Conservation (phyloP, 1,140 invertebrate species). For the Venturia canescens region DNA sequence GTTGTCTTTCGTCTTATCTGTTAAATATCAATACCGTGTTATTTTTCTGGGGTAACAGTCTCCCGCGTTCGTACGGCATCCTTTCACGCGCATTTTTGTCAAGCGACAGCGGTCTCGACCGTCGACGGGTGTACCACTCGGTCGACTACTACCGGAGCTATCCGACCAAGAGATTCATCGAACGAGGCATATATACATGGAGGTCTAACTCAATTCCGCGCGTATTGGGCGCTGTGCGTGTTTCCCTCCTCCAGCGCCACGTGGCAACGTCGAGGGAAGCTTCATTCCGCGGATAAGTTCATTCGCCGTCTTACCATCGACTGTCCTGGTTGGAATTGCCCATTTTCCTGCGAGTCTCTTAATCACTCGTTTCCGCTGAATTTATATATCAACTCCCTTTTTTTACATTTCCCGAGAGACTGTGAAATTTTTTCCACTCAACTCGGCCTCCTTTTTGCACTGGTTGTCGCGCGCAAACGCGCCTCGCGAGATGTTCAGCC, state of each 20-base stretch:
- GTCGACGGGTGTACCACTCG: conserved; percentile 51
- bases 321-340: not conserved
- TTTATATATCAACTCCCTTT: not conserved
- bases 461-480: conserved; percentile 5
- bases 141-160: conserved; percentile 61
- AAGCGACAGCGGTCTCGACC: conserved; percentile 49
- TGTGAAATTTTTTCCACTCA: not conserved
- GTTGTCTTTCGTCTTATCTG: too few relatives aligned
- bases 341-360: not conserved
- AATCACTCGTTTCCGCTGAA: not conserved
- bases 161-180: conserved; percentile 29
- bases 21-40: conserved; percentile 51
- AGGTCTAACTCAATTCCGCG: not conserved
- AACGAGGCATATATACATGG: not conserved
- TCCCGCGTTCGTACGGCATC: conserved; percentile 53
- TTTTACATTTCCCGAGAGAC: not conserved
- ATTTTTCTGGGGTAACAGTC: conserved; percentile 43
- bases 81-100: conserved; percentile 52
- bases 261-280: not conserved
- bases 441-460: not conserved
- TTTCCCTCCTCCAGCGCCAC: not conserved
- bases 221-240: not conserved
- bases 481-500: not conserved
- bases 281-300: not conserved
- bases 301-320: not conserved